Conservation (phyloP, 2,113 vertebrate genomes). For the Amazona guildingii region DNA sequence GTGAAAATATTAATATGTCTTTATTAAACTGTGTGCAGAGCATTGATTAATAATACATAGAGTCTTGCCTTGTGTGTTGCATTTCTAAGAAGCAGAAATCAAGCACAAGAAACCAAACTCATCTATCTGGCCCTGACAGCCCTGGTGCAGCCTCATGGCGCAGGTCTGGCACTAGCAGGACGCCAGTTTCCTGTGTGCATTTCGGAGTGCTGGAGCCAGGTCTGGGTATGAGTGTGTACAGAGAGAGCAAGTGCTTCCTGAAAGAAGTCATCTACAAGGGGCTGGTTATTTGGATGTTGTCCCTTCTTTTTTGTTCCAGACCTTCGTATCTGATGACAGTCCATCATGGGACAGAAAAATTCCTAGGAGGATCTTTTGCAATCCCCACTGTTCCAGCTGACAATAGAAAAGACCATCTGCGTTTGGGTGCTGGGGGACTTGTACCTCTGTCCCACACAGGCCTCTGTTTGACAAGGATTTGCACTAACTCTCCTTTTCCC, state of each 20-base stretch:
- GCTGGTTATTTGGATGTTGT: neutral
- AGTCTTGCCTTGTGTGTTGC: neutral
- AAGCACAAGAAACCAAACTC: neutral
- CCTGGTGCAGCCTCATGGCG: neutral
- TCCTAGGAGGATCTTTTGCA: neutral
- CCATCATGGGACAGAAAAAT: neutral
- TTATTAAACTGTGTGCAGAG: neutral
- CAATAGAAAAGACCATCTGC: neutral
- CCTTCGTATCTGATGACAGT: neutral
- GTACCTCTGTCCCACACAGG: neutral
- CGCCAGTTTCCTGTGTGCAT: accelerated
- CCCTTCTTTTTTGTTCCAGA: neutral
- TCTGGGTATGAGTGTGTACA: neutral
- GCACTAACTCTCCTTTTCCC: neutral
- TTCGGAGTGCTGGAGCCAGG: neutral
- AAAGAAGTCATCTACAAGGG: neutral
- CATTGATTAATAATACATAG: neutral
- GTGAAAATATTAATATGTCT: neutral
- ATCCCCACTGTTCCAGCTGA: neutral
- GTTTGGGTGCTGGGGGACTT: neutral
- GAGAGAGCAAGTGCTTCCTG: neutral
- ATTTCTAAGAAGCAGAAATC: neutral
- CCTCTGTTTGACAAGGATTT: neutral
- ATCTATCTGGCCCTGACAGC: neutral
- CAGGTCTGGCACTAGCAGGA: neutral